Evolutionary conservation across 2,797 vertebrate species (phyloP), one percentile per base, ranked within the genome.

Genomic region (Enteromius unitaeniatus): DNA sequence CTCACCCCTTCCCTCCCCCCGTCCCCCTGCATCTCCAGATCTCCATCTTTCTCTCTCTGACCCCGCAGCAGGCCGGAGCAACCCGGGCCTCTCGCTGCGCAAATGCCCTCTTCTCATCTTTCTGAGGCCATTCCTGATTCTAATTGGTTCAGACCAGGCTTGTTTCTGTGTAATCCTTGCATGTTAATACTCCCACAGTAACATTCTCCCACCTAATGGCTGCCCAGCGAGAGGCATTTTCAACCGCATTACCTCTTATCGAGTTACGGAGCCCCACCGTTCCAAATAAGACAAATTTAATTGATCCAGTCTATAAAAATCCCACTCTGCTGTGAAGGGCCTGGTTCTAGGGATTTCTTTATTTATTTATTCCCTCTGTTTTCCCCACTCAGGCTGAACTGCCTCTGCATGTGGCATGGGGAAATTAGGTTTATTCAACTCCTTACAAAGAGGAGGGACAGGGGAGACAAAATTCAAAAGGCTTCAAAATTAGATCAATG

Each of bases 221-320:
- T 34, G 85, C 96, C 94, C 97, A 96, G 96, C 93, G 84, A 95
- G 96, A 95, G 93, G 93, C 93, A 92, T 95, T 96, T 97, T 96
- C 95, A 97, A 97, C 96, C 95, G 93, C 96, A 96, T 97, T 97
- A 95, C 94, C 93, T 95, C 95, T 97, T 96, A 98, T 97, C 96
- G 95, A 97, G 96, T 98, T 97, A 97, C 93, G 91, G 95, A 95
- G 95, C 96, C 96, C 96, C 96, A 96, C 96, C 95, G 95, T 95
- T 96, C 93, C 96, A 96, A 97, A 97, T 97, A 96, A 97, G 95
- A 96, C 96, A 97, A 97, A 97, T 97, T 95, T 96, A 97, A 97
- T 97, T 96, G 96, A 96, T 96, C 96, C 93, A 94, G 95, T 95
- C 96, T 96, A 97, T 90, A 93, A 95, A 95, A 95, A 94, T 93